A percentile compares a stretch with the other conserved stretches of the same genome.
Evolutionary conservation across 2,797 vertebrate species (phyloP).

Genomic region (Sebastes paucispinis): DNA sequence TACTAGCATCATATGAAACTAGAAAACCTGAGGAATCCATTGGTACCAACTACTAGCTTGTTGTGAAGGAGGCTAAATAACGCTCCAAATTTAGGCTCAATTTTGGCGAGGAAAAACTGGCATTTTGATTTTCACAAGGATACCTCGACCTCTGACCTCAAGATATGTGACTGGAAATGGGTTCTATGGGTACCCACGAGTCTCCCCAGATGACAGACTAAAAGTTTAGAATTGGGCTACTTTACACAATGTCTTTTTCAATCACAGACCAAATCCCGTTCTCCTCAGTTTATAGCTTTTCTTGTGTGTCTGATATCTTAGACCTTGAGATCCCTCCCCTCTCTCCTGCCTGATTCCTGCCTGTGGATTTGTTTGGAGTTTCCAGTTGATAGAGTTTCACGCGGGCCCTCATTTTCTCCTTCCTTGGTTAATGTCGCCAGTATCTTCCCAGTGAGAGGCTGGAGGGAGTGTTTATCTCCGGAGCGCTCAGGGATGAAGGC

Average conservation of each 20-base stretch:
- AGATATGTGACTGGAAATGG: too few species aligned
- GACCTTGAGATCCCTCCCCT: background rate
- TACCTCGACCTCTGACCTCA: too few species aligned
- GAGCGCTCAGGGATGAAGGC: constrained; percentile 61
- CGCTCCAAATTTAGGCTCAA: too few species aligned
- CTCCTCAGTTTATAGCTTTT: constrained; percentile 6
- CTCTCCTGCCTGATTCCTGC: constrained; percentile 15
- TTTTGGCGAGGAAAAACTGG: too few species aligned
- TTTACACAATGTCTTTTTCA: background rate
- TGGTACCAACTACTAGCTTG: too few species aligned
- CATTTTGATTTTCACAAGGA: too few species aligned
- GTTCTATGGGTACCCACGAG: too few species aligned
- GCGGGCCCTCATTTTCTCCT: constrained; percentile 48
- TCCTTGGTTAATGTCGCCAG: constrained; percentile 34
- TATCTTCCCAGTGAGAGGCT: constrained; percentile 45
- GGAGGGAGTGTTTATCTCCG: constrained; percentile 56
- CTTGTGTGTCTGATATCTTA: background rate
- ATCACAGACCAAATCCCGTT: background rate
- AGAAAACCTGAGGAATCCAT: too few species aligned
- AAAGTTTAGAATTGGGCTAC: background rate
- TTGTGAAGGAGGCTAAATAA: too few species aligned
- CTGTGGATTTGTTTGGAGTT: constrained; percentile 55
- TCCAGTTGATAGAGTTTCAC: constrained; percentile 63
- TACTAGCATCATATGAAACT: too few species aligned
- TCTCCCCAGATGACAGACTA: background rate